Base-by-base conservation (phyloP, 2,797 vertebrate species). In the Pogonophryne albipinna region DNA sequence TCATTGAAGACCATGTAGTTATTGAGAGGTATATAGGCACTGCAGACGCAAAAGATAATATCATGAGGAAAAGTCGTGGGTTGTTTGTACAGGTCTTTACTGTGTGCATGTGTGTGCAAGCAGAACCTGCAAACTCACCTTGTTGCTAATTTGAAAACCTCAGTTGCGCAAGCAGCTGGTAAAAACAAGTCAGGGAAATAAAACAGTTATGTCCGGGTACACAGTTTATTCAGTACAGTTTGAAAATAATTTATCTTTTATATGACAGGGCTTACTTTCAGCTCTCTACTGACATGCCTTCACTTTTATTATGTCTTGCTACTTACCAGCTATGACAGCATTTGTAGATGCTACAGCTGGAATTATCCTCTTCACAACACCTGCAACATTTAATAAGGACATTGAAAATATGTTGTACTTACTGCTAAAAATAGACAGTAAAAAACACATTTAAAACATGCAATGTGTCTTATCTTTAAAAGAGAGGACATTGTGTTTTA, bases 1-100 rank as follows among this genome's bases (percentile, higher is more conserved):
- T 98, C 96, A 87, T 97, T 98, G 82, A 98, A 98, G 38, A 98
- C 95, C 95, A 98, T 93, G 88, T 98, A 98, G 90, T 98, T 99
- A 91, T 96, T 97, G 63, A 98, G 94, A 82, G 96, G 96, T 91
- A 96, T 91, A 63, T 96, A 98, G 55, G 96, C 95, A 87, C 97
- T 98, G 90, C 4, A 51, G 31, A 69, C 4, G 19, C 11, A 65
- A 78, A 74, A 50, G 7, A 41, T 57, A 20, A 58, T 1, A 31
- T 62, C 5, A 60, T 63, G 47, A 65, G 31, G 27, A 58, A 60
- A 71, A 9, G 1, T 0, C 19, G 17, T 58, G 27, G 19, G 13
- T 0, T 5, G 31, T 53, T 56, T 34, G 27, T 23, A 59, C 19
- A 76, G 45, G 62, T n/a, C 17, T 75, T 60, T 2, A 34, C 14